Conservation (phyloP, 2,797 vertebrate genomes). For the Lithobates sylvaticus region DNA sequence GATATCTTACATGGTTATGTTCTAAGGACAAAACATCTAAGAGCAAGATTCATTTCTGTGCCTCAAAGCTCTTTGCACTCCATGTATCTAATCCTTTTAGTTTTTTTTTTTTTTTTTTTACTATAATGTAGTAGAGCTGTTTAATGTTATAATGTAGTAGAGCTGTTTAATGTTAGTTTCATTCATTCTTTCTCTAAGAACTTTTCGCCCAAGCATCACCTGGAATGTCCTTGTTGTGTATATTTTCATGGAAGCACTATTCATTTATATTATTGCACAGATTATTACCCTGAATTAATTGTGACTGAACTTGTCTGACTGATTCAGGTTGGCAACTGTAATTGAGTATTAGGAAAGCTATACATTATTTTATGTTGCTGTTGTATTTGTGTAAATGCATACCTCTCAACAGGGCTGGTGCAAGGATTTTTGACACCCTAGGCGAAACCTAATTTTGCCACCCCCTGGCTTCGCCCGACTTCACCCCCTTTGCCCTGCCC, state of each 20-base stretch:
- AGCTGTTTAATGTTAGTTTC: constrained; percentile 13
- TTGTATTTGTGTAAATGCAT: not conserved
- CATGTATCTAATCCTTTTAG: not conserved
- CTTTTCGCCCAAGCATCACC: not conserved
- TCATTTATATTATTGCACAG: no score
- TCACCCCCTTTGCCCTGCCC: no score
- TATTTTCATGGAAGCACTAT: no score
- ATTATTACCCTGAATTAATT: no score
- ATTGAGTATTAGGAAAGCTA: no score
- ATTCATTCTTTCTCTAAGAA: not conserved
- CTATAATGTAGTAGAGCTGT: not conserved
- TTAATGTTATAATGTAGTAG: not conserved
- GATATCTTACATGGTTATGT: constrained; percentile 43
- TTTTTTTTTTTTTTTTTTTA: constrained; percentile 8
- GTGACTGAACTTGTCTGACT: no score
- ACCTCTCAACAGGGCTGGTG: no score
- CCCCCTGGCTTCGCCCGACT: no score
- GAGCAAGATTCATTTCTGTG: constrained; percentile 42
- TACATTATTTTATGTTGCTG: no score
- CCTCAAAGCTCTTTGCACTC: constrained; percentile 43
- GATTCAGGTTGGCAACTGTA: no score
- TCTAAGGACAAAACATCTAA: constrained; percentile 22
- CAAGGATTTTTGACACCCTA: no score
- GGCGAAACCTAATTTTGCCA: no score
- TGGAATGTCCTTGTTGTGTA: not conserved